phyloP scores from a whole-genome alignment of 2,888 invertebrate genomes.

The Agriopis aurantiaria region DNA sequence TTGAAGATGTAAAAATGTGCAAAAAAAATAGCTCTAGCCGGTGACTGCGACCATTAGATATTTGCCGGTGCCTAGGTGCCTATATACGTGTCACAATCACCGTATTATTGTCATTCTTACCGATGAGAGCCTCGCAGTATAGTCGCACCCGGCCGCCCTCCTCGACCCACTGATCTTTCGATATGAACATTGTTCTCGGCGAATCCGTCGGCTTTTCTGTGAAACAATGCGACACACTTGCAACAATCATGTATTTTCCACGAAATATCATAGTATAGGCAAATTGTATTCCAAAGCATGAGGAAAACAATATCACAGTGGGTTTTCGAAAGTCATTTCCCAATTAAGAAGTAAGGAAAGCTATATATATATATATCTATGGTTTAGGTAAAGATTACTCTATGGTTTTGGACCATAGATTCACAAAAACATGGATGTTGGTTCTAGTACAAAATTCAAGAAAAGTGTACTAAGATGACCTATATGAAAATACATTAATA shows the following conservation, averaged over 20 bases:
- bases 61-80: no score
- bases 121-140: constrained; percentile 93
- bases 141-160: constrained; percentile 88
- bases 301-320: constrained; percentile 15
- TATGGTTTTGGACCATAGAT: no score
- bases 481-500: no score
- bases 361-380: background rate
- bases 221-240: constrained; percentile 49
- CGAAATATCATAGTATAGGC: constrained; percentile 23
- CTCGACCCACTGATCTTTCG: constrained; percentile 88
- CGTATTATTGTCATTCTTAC: constrained; percentile 76
- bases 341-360: background rate
- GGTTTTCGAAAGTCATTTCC: background rate
- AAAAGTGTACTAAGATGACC: no score
- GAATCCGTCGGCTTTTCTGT: constrained; percentile 88
- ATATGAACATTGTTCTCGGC: constrained; percentile 89
- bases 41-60: no score
- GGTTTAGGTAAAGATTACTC: background rate
- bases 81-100: no score
- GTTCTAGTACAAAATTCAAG: no score
- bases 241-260: constrained; percentile 50
- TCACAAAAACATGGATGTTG: no score
- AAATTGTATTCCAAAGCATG: constrained; percentile 2
- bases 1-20: no score
- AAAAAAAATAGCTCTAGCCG: no score